Conservation (phyloP, 1,140 invertebrate species). For the Vollenhovia emeryi region DNA sequence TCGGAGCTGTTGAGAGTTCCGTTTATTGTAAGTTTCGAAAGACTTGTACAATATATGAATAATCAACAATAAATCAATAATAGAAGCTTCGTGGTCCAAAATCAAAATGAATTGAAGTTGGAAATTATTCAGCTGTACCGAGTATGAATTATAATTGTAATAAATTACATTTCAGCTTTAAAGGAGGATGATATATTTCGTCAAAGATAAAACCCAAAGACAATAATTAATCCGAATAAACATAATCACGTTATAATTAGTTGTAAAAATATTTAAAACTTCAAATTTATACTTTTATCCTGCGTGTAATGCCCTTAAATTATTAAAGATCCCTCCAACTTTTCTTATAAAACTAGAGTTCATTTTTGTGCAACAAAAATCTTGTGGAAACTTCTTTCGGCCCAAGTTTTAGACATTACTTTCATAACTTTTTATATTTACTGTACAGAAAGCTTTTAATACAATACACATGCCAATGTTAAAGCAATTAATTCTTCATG, state of each 20-base stretch:
- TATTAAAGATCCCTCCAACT: neutral
- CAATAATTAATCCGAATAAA: neutral
- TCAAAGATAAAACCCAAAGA: neutral
- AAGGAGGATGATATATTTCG: neutral
- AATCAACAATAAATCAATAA: conserved; percentile 55
- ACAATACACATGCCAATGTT: neutral
- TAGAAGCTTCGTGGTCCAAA: conserved; percentile 41
- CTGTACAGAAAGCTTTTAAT: neutral
- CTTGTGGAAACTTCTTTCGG: neutral
- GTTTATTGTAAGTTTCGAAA: conserved; percentile 54
- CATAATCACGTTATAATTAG: neutral
- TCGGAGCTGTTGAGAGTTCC: conserved; percentile 29
- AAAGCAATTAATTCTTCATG: neutral
- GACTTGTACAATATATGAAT: conserved; percentile 65
- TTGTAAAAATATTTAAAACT: conserved; percentile 19
- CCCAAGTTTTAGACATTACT: neutral
- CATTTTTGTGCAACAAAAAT: neutral
- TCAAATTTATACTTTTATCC: neutral
- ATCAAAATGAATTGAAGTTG: conserved; percentile 31
- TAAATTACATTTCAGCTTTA: conserved; percentile 13
- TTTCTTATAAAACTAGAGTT: neutral
- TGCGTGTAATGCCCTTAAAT: neutral
- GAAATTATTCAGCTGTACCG: conserved; percentile 6
- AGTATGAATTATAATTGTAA: neutral
- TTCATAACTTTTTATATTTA: neutral